phyloP scores from a whole-genome alignment of 1,140 invertebrate species.

The Periplaneta americana region DNA sequence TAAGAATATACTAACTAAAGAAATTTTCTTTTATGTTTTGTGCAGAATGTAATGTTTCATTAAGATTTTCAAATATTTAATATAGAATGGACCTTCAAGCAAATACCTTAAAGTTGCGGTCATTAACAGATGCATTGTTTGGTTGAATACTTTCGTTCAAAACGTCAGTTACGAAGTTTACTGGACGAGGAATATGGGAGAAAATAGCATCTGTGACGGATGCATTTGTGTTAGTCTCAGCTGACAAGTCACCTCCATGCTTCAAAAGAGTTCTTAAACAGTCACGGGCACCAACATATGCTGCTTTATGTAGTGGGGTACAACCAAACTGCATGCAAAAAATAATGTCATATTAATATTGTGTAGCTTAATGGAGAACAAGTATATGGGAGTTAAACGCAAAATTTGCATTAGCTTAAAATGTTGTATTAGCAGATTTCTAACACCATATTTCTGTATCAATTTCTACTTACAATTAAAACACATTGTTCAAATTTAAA shows the following conservation, averaged over 20 bases:
- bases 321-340: conserved; percentile 16
- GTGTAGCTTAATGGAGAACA: too few species aligned
- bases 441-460: too few species aligned
- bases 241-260: conserved; percentile 31
- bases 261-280: conserved; percentile 30
- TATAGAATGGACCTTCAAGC: too few species aligned
- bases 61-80: too few species aligned
- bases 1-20: too few species aligned
- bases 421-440: too few species aligned
- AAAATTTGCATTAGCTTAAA: too few species aligned
- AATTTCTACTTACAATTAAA: too few species aligned
- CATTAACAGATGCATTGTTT: conserved; percentile 10
- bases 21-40: too few species aligned
- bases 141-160: conserved; percentile 20
- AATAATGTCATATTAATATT: conserved; percentile 9
- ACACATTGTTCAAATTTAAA: too few species aligned
- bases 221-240: conserved; percentile 24
- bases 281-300: conserved; percentile 26
- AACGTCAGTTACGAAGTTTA: conserved; percentile 23
- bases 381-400: too few species aligned
- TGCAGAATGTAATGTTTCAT: too few species aligned
- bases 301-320: conserved; percentile 33
- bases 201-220: conserved; percentile 28
- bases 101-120: conserved; percentile 18
- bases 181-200: conserved; percentile 23